Percentiles rank a stretch among this genome's conserved stretches.
Evolutionary conservation across 2,888 invertebrate species (phyloP).

Genomic region (Pterobdella sp.): DNA sequence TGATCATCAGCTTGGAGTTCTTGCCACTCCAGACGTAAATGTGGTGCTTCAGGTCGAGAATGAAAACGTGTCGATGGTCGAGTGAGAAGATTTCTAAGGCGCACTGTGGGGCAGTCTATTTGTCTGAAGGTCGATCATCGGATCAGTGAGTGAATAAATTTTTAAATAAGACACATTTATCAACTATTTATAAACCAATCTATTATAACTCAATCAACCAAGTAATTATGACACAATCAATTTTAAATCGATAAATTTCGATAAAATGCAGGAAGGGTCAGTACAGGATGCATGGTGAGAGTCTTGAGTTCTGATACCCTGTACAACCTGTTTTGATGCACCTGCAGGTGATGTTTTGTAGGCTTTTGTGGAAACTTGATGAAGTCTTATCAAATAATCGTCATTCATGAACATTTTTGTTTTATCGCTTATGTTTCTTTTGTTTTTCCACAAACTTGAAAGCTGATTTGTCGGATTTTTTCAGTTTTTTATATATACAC

Average conservation of each 20-base stretch:
- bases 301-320: constrained; percentile 80
- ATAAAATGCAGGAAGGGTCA: constrained; percentile 30
- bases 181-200: background rate
- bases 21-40: constrained; percentile 88
- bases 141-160: background rate
- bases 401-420: background rate
- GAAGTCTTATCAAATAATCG: too few species aligned
- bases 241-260: background rate
- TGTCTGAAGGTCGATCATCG: background rate
- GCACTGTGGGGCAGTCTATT: constrained; percentile 38
- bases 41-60: constrained; percentile 75
- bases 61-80: constrained; percentile 83
- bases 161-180: background rate
- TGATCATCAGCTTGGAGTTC: constrained; percentile 51
- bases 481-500: background rate
- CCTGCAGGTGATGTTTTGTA: constrained; percentile 54
- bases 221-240: too few species aligned
- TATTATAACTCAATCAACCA: background rate
- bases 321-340: constrained; percentile 74
- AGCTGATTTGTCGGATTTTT: background rate
- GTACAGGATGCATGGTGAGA: constrained; percentile 78
- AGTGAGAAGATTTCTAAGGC: constrained; percentile 58
- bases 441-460: background rate
- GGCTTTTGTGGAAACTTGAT: too few species aligned
- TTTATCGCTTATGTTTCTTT: background rate